Evolutionary conservation across 2,113 vertebrate species (phyloP).

Genomic region (Ginglymostoma cirratum): DNA sequence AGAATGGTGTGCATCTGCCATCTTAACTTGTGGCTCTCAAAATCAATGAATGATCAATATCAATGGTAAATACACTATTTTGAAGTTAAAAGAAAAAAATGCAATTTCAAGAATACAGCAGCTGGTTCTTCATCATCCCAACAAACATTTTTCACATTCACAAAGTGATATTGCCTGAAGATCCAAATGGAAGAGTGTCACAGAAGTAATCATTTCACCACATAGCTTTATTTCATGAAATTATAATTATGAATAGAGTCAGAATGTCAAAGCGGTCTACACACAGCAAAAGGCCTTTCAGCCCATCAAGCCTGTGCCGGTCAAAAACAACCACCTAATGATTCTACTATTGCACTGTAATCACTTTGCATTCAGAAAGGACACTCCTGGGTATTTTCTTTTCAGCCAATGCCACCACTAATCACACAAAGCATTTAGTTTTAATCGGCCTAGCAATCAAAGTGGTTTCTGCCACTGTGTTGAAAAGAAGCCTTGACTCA

Average conservation of each 20-base stretch:
- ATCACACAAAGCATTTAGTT: neutral
- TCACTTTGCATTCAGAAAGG: neutral
- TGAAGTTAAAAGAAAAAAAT: neutral
- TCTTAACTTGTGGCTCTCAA: neutral
- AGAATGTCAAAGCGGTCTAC: too few relatives aligned
- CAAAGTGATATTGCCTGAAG: neutral
- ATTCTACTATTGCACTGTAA: neutral
- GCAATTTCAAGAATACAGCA: neutral
- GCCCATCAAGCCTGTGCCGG: too few relatives aligned
- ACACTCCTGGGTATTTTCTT: neutral
- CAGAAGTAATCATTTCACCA: neutral
- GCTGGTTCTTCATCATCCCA: neutral
- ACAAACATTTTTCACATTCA: constrained; percentile 4
- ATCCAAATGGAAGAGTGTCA: neutral
- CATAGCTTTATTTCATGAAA: neutral
- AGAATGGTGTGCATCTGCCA: neutral
- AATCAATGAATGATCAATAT: neutral
- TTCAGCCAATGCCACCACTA: neutral
- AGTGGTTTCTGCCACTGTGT: neutral
- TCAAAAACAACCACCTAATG: too few relatives aligned
- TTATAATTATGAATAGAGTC: neutral
- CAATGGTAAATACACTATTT: neutral
- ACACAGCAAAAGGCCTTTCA: too few relatives aligned
- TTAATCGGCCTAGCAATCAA: neutral
- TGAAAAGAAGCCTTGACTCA: neutral